Percentiles rank a stretch among this genome's conserved stretches.
Evolutionary conservation across 1,140 invertebrate species (phyloP).

Genomic region (Drosophila sturtevanti): DNA sequence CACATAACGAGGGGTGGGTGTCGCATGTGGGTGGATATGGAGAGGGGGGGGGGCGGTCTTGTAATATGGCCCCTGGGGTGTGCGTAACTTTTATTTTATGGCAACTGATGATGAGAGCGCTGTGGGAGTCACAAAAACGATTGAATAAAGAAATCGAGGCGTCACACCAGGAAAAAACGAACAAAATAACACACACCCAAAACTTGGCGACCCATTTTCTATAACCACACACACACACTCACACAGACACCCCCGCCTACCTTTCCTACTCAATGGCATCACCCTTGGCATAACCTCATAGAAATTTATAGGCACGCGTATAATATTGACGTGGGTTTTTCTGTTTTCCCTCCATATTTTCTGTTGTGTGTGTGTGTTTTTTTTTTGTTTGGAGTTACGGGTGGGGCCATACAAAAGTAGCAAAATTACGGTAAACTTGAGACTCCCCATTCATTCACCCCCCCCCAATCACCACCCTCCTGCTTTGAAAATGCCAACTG

Average conservation of each 20-base stretch:
- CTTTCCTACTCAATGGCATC: background rate
- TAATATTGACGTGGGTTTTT: conserved; percentile 50
- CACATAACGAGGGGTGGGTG: conserved; percentile 33
- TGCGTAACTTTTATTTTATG: conserved; percentile 82
- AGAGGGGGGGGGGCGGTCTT: conserved; percentile 13
- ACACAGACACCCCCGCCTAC: background rate
- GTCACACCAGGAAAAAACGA: conserved; percentile 25
- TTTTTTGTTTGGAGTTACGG: background rate
- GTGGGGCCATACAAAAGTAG: conserved; percentile 44
- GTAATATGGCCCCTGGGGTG: conserved; percentile 74
- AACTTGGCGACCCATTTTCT: conserved; percentile 34
- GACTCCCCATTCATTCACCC: conserved; percentile 20
- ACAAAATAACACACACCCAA: conserved; percentile 11
- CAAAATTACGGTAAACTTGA: conserved; percentile 58
- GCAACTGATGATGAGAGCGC: conserved; percentile 73
- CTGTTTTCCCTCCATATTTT: conserved; percentile 2
- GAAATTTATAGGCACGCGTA: conserved; percentile 75
- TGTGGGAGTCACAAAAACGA: conserved; percentile 73
- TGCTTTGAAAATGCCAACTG: conserved; percentile 60
- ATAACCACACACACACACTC: background rate
- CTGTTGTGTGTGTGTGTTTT: background rate
- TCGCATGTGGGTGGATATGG: background rate
- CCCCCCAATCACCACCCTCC: conserved; percentile 32
- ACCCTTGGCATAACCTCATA: conserved; percentile 31
- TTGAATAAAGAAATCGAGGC: conserved; percentile 75